These are phyloP conservation scores for Mus musculus DNA, from an alignment of 2,113 vertebrate genomes.

Conservation along the genomic window GRCm39 chr4:92735501-92736000, in stretches of 20 bases:
- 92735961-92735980: neutral
- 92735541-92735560: neutral
- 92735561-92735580: neutral
- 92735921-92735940: neutral
- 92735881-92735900: neutral
- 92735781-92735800: neutral
- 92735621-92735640: neutral
- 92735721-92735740: neutral
- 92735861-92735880: neutral
- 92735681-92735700: constrained; percentile 17
- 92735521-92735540: neutral
- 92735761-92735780: neutral
- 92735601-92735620: neutral
- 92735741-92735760: neutral
- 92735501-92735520: neutral
- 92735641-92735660: neutral
- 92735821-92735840: neutral
- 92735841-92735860: neutral
- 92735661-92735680: neutral
- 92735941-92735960: neutral
- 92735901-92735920: constrained; percentile 23
- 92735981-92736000: neutral
- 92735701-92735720: neutral
- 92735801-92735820: neutral
- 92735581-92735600: neutral